Conservation (phyloP, 2,113 vertebrate species). For the Tylochromis polylepis region DNA sequence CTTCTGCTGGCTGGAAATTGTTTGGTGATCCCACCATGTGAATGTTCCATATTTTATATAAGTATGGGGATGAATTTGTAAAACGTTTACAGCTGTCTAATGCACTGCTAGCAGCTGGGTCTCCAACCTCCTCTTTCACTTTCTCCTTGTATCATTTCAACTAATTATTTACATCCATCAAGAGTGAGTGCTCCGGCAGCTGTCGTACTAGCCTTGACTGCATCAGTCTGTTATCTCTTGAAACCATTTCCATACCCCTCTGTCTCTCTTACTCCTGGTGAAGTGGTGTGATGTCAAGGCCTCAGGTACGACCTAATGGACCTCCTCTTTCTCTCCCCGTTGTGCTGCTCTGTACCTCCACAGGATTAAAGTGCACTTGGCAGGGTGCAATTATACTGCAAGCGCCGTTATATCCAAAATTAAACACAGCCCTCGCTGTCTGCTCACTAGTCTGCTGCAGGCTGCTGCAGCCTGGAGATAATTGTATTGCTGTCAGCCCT, state of each 20-base stretch:
- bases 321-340: conserved; percentile 6
- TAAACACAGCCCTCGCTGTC: conserved; percentile 46
- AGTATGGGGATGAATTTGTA: neutral
- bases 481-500: conserved; percentile 67
- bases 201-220: conserved; percentile 25
- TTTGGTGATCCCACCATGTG: neutral
- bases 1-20: neutral
- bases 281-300: conserved; percentile 33
- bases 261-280: neutral
- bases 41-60: neutral
- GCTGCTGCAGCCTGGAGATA: conserved; percentile 47
- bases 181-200: conserved; percentile 13
- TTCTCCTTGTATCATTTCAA: conserved; percentile 4
- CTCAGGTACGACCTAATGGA: conserved; percentile 52
- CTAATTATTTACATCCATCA: conserved; percentile 42
- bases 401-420: conserved; percentile 38
- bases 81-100: neutral
- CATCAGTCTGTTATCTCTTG: conserved; percentile 19
- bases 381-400: conserved; percentile 48
- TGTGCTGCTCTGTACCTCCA: conserved; percentile 39
- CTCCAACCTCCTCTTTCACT: neutral
- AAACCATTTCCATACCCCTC: conserved; percentile 22
- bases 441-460: conserved; percentile 29
- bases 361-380: conserved; percentile 60
- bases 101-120: neutral